phyloP scores from a whole-genome alignment of 2,797 vertebrate species.

The Nannoperca obscura region DNA sequence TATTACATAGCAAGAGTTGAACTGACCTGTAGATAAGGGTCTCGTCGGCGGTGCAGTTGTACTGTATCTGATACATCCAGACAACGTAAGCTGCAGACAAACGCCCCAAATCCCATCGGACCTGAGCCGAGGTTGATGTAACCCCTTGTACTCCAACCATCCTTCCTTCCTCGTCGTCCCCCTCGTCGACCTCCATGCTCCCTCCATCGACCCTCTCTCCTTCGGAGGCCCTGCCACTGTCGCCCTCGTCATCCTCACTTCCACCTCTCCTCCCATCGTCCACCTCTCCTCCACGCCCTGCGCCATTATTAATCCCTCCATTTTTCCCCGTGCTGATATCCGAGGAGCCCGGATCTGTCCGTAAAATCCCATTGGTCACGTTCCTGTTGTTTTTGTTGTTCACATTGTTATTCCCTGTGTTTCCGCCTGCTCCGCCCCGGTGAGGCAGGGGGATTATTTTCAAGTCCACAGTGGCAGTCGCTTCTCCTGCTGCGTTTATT shows the following conservation, averaged over 20 bases:
- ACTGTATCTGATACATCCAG: slow-evolving; percentile 98
- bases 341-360: slow-evolving; percentile 85
- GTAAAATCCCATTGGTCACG: slow-evolving; percentile 81
- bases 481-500: slow-evolving; percentile 93
- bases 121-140: slow-evolving; percentile 90
- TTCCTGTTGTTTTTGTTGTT: slow-evolving; percentile 81
- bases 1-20: background rate
- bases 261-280: slow-evolving; percentile 65
- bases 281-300: slow-evolving; percentile 62
- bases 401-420: slow-evolving; percentile 69
- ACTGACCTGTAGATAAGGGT: slow-evolving; percentile 93
- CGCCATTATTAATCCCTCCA: slow-evolving; percentile 70
- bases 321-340: slow-evolving; percentile 89
- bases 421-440: slow-evolving; percentile 77
- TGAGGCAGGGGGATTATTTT: slow-evolving; percentile 93
- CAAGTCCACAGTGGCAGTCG: slow-evolving; percentile 90
- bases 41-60: slow-evolving; percentile 93
- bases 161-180: slow-evolving; percentile 77
- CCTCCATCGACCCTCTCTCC: slow-evolving; percentile 56
- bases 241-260: slow-evolving; percentile 44
- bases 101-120: slow-evolving; percentile 89
- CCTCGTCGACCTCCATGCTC: slow-evolving; percentile 73
- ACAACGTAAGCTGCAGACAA: slow-evolving; percentile 83
- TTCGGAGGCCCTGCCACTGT: slow-evolving; percentile 36
- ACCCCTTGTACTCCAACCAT: slow-evolving; percentile 89